phyloP scores from a whole-genome alignment of 1,140 invertebrate genomes.

The Fragariocoptes setiger region DNA sequence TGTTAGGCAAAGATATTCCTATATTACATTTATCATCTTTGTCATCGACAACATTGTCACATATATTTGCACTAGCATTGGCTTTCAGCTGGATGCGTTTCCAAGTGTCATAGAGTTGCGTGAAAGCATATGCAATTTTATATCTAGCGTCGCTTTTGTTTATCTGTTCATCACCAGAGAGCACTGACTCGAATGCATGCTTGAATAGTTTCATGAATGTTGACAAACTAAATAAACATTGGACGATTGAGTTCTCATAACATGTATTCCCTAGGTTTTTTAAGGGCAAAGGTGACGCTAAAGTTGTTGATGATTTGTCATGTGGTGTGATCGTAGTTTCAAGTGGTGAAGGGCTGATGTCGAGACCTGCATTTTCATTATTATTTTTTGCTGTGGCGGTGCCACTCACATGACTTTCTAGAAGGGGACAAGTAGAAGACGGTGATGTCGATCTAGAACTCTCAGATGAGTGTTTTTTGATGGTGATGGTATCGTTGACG shows the following conservation, averaged over 20 bases:
- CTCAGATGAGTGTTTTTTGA: background rate
- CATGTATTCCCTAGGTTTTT: constrained; percentile 24
- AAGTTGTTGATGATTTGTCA: too few species aligned
- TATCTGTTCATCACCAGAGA: background rate
- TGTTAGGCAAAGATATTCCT: too few species aligned
- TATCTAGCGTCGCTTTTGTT: background rate
- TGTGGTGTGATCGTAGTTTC: too few species aligned
- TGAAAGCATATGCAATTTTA: background rate
- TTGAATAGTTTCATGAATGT: constrained; percentile 4
- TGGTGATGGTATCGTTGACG: background rate
- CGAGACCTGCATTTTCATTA: too few species aligned
- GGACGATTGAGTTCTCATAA: constrained; percentile 27
- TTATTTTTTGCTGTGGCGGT: too few species aligned
- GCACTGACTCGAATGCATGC: background rate
- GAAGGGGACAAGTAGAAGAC: background rate
- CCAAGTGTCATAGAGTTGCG: background rate
- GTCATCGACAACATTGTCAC: too few species aligned
- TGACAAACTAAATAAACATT: constrained; percentile 12
- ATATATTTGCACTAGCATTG: too few species aligned
- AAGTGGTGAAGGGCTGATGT: too few species aligned
- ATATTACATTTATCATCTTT: too few species aligned
- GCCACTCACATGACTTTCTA: too few species aligned
- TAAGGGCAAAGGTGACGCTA: constrained; percentile 13
- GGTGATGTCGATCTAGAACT: too few species aligned
- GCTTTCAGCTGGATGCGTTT: too few species aligned